These are phyloP conservation scores for Harpalus rufipes DNA, from an alignment of 2,888 invertebrate genomes.

Conservation along the genomic window DNA sequence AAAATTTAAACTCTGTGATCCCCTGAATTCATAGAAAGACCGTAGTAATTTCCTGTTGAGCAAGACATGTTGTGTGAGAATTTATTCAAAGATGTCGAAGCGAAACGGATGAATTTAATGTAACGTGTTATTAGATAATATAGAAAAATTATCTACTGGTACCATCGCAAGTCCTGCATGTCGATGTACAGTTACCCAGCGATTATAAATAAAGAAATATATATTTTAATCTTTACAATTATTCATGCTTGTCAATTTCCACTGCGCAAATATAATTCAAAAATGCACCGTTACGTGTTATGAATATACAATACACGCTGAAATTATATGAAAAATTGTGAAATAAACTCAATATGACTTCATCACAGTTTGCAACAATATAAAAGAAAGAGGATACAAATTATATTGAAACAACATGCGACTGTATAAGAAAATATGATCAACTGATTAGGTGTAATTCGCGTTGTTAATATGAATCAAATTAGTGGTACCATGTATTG, in stretches of 20 bases:
- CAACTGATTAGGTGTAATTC: too few species aligned
- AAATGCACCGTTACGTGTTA: slow-evolving; percentile 19
- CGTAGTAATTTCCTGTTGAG: slow-evolving; percentile 14
- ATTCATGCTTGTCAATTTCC: slow-evolving; percentile 25
- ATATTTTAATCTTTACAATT: slow-evolving; percentile 26
- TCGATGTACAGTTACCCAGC: slow-evolving; percentile 1
- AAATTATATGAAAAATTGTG: slow-evolving; percentile 1
- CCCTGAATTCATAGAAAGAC: not conserved
- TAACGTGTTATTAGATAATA: slow-evolving; percentile 27
- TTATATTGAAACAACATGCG: too few species aligned
- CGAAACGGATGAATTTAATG: slow-evolving; percentile 37
- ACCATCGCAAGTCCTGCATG: slow-evolving; percentile 2
- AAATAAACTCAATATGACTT: not conserved
- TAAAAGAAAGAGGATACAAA: not conserved
- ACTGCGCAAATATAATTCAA: slow-evolving; percentile 23
- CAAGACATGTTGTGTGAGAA: not conserved
- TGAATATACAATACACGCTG: not conserved
- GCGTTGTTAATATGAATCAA: too few species aligned
- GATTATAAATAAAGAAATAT: not conserved
- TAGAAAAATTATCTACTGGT: not conserved
- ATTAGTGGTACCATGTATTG: too few species aligned
- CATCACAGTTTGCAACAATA: not conserved
- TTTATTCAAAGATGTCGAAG: slow-evolving; percentile 13
- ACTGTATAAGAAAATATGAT: too few species aligned
- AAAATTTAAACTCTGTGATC: not conserved